Conservation (phyloP, 1,140 invertebrate species). For the Microplitis demolitor region DNA sequence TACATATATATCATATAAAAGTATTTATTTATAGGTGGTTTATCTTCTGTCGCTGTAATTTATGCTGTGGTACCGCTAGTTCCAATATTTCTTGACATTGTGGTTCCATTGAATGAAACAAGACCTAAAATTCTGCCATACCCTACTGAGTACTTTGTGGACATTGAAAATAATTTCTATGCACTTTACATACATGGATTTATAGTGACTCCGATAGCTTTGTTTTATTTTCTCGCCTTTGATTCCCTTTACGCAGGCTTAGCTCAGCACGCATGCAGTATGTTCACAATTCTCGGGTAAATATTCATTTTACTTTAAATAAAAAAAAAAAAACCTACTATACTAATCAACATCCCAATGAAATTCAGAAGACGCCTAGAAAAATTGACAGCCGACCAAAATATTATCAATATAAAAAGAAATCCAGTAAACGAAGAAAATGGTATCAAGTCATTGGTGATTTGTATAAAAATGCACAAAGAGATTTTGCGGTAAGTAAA, state of each 20-base stretch:
- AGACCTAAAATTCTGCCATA: slow-evolving; percentile 17
- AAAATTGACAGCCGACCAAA: neutral
- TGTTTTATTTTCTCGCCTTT: neutral
- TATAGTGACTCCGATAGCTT: neutral
- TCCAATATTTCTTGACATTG: slow-evolving; percentile 19
- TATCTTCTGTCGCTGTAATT: neutral
- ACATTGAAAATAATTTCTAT: slow-evolving; percentile 15
- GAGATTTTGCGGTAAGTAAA: neutral
- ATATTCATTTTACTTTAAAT: neutral
- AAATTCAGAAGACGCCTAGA: neutral
- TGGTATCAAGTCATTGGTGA: neutral
- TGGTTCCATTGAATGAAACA: slow-evolving; percentile 20
- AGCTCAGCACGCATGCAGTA: slow-evolving; percentile 23
- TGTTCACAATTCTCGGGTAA: slow-evolving; percentile 21
- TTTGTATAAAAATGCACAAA: neutral
- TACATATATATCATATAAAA: no score
- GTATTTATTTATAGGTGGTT: no score
- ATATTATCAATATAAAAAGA: no score
- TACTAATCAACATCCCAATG: no score
- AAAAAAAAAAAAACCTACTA: neutral
- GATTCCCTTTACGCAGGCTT: slow-evolving; percentile 13
- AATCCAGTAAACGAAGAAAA: neutral
- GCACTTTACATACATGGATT: slow-evolving; percentile 18
- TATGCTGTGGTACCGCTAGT: neutral
- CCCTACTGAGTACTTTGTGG: slow-evolving; percentile 22